phyloP scores from a whole-genome alignment of 2,797 vertebrate species.

The Cryptoprocta ferox region DNA sequence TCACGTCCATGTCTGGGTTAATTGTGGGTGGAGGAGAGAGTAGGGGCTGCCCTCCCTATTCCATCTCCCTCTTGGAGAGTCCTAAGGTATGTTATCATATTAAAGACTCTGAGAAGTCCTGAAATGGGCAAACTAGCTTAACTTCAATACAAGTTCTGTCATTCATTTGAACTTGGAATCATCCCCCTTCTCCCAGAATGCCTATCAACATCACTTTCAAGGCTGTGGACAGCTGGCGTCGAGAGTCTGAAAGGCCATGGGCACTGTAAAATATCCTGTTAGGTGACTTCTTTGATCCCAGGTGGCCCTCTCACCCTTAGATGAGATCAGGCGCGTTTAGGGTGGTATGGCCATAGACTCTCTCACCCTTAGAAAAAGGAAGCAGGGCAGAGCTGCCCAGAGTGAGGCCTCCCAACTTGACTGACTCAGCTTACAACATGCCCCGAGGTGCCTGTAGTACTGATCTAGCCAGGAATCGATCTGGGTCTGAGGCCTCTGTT shows the following conservation, averaged over 20 bases:
- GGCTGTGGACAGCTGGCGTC: neutral
- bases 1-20: neutral
- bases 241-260: neutral
- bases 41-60: neutral
- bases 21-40: neutral
- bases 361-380: neutral
- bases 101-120: neutral
- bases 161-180: neutral
- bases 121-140: neutral
- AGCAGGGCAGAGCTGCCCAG: neutral
- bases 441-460: neutral
- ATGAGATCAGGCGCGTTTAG: neutral
- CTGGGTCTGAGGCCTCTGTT: neutral
- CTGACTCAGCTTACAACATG: neutral
- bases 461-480: neutral
- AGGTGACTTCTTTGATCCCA: neutral
- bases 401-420: neutral
- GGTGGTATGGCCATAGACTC: too few relatives aligned
- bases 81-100: neutral
- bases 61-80: neutral
- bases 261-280: neutral
- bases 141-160: neutral
- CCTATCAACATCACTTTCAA: neutral
- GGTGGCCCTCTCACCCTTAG: neutral
- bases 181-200: neutral